Evolutionary conservation across 2,888 invertebrate genomes (phyloP), one percentile per base, ranked within the genome.

Genomic region (Schizotus pectinicornis): DNA sequence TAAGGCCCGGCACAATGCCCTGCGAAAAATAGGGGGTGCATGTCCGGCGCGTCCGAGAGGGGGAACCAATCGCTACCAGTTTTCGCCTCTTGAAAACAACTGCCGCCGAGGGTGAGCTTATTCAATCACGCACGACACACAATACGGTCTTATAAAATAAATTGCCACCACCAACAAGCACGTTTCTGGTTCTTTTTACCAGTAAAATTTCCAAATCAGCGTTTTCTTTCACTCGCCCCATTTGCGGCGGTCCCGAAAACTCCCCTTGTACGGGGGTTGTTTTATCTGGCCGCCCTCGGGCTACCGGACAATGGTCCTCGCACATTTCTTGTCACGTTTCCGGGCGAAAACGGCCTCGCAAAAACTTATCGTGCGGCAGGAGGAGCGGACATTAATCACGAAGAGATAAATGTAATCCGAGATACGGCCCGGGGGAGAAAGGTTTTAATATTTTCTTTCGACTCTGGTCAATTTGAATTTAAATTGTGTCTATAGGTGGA

Each of bases 21-120:
- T 11, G 32, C 12, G 39, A 45, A 55, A 58, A 56, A 57, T 52
- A 61, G 50, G 64, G 73, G 68, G 71, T 68, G 67, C 67, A 63
- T 73, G 75, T 73, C 73, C 75, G 72, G 73, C 68, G 68, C 65
- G 74, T 68, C 68, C 70, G 61, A 66, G 69, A 69, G 68, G 73
- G 72, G 72, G 65, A 71, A 65, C 74, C 73, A 72, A 73, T 76
- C 71, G 67, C 72, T 69, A 71, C 67, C 71, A 69, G 68, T 56
- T 50, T 38, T 48, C 42, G 37, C 3, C 61, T 57, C 57, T 57
- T 45, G 42, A 56, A 54, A 61, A 64, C 54, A 56, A 63, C 52
- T 56, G 57, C 47, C 45, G 35, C 9, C 38, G 52, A 41, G 52
- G 57, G 62, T 48, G 50, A 42, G 33, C 32, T n/a, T 7, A 36